A percentile compares a stretch with the other conserved stretches of the same genome.
Evolutionary conservation across 2,113 vertebrate genomes (phyloP).

Genomic region (Micronycteris hirsuta): DNA sequence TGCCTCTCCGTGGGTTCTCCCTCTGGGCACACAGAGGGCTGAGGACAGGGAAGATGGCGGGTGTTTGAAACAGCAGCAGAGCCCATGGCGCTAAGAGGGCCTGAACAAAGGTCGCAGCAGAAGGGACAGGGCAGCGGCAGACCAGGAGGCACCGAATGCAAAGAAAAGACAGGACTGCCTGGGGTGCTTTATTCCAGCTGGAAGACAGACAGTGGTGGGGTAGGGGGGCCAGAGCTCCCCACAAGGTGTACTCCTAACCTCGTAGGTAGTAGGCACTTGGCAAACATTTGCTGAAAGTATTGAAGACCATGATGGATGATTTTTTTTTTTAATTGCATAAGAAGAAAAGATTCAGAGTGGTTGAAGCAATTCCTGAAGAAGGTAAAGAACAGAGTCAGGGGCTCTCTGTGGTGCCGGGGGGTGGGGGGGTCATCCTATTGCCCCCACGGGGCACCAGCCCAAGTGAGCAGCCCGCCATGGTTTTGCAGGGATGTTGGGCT

Average conservation of each 20-base stretch:
- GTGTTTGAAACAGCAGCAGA: neutral
- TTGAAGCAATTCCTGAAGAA: neutral
- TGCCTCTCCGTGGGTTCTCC: neutral
- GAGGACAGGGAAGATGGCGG: neutral
- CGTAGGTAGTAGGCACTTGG: neutral
- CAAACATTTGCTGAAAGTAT: neutral
- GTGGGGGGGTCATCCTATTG: too few relatives aligned
- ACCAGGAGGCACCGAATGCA: neutral
- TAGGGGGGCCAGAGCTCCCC: neutral
- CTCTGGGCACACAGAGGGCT: neutral
- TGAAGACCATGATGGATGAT: neutral
- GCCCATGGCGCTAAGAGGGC: neutral
- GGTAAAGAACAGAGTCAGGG: neutral
- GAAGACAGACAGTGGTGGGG: neutral
- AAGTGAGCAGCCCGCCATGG: accelerated
- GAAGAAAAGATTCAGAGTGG: neutral
- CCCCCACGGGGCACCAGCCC: accelerated
- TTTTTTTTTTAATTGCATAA: neutral
- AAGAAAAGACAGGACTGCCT: neutral
- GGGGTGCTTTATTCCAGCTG: too few relatives aligned
- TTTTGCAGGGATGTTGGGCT: neutral
- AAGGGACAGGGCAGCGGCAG: neutral
- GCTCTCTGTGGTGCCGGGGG: neutral
- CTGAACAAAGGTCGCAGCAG: neutral
- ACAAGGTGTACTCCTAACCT: neutral